Evolutionary conservation across 2,888 invertebrate species (phyloP).

Genomic region (Volucella inflata): DNA sequence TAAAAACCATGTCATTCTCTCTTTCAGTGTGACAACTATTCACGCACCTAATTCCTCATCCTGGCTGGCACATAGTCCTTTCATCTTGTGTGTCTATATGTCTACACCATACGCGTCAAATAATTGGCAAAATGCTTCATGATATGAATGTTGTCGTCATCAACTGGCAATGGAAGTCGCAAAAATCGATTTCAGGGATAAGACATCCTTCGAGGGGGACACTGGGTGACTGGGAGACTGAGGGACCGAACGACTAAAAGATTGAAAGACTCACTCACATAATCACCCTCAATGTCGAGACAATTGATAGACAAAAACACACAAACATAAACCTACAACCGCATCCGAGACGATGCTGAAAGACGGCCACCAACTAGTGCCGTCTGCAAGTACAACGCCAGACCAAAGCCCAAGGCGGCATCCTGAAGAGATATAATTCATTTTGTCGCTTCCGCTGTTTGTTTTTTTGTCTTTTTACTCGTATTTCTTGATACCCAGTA

Average conservation of each 20-base stretch:
- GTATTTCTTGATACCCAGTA: neutral
- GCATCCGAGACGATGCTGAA: neutral
- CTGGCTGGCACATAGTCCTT: constrained; percentile 21
- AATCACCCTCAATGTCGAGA: constrained; percentile 65
- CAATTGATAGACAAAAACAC: constrained; percentile 74
- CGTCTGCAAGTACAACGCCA: constrained; percentile 27
- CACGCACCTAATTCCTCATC: constrained; percentile 73
- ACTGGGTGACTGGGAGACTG: neutral
- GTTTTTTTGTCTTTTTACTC: constrained; percentile 24
- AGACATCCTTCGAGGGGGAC: constrained; percentile 6
- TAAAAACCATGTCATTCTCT: constrained; percentile 23
- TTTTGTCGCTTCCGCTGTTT: constrained; percentile 73
- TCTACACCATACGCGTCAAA: constrained; percentile 69
- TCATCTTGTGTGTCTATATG: constrained; percentile 44
- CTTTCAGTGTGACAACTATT: constrained; percentile 65
- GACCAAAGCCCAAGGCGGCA: neutral
- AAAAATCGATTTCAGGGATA: constrained; percentile 57
- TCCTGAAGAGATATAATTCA: constrained; percentile 70
- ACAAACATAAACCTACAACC: too few species aligned
- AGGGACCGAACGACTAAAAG: too few species aligned
- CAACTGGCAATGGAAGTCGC: constrained; percentile 30
- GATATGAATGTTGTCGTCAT: constrained; percentile 4
- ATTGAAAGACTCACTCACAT: constrained; percentile 44
- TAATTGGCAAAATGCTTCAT: constrained; percentile 72
- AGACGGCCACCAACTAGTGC: constrained; percentile 3